Conservation (phyloP, 2,797 vertebrate species). For the Periophthalmus magnuspinnatus region DNA sequence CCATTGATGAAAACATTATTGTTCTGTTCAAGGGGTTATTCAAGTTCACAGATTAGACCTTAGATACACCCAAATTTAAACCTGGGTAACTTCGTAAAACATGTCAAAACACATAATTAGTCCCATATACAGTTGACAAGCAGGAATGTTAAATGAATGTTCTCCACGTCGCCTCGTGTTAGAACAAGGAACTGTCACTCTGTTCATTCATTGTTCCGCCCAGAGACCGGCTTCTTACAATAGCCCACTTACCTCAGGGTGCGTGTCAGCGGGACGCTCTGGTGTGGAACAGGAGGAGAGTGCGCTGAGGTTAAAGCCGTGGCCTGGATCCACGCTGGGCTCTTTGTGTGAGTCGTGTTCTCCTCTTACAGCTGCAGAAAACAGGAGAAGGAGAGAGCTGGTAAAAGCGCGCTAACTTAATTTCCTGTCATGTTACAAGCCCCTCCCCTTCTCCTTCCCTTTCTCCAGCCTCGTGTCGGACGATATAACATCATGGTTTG, state of each 20-base stretch:
- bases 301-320: background rate
- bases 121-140: background rate
- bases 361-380: slow-evolving; percentile 12
- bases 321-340: slow-evolving; percentile 16
- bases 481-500: background rate
- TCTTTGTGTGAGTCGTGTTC: slow-evolving; percentile 6
- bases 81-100: background rate
- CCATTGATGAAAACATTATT: slow-evolving; percentile 15
- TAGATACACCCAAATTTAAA: slow-evolving; percentile 9
- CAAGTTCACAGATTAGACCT: slow-evolving; percentile 14
- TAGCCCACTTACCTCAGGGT: slow-evolving; percentile 37
- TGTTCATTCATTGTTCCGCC: background rate
- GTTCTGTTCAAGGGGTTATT: slow-evolving; percentile 36
- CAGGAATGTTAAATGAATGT: no score
- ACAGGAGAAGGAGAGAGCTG: slow-evolving; percentile 15
- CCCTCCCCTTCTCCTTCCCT: slow-evolving; percentile 40
- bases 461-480: slow-evolving; percentile 9
- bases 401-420: slow-evolving; percentile 15
- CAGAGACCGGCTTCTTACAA: slow-evolving; percentile 1
- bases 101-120: background rate
- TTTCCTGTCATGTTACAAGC: slow-evolving; percentile 49
- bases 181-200: slow-evolving; percentile 15
- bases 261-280: slow-evolving; percentile 20
- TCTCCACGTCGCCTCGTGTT: background rate
- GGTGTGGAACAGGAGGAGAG: slow-evolving; percentile 7